Conservation (phyloP, 2,113 vertebrate species). For the Edolisoma coerulescens region DNA sequence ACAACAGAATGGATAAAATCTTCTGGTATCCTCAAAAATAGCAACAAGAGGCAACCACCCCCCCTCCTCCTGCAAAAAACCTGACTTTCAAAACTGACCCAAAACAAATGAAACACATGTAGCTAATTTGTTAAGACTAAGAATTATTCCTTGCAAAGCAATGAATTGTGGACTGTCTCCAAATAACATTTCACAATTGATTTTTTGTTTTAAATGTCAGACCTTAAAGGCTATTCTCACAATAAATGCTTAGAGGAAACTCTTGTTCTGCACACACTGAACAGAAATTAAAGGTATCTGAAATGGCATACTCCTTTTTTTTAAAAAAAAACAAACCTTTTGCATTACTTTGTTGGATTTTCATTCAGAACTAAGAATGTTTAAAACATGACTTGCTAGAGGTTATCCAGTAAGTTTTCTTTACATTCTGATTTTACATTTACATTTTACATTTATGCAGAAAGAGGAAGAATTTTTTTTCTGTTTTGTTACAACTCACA, state of each 20-base stretch:
- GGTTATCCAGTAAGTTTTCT: background rate
- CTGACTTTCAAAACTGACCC: background rate
- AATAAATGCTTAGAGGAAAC: background rate
- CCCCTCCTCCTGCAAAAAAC: background rate
- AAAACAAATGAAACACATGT: background rate
- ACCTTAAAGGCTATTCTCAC: constrained; percentile 4
- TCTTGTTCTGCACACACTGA: background rate
- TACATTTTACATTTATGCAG: background rate
- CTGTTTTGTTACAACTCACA: background rate
- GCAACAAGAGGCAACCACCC: background rate
- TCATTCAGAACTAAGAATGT: background rate
- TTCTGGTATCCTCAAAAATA: background rate
- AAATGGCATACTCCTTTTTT: background rate
- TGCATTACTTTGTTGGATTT: background rate
- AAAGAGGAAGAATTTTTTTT: background rate
- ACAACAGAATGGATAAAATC: background rate
- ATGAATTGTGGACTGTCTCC: constrained; percentile 19
- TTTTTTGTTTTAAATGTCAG: constrained; percentile 47
- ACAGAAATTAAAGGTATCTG: background rate
- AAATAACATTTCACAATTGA: constrained; percentile 22
- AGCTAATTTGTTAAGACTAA: background rate
- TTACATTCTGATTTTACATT: background rate
- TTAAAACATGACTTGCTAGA: background rate
- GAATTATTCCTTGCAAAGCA: background rate
- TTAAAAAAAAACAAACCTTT: background rate